These are phyloP conservation scores for Urocitellus parryii DNA, from an alignment of 2,113 vertebrate species.

Conservation along the genomic window DNA sequence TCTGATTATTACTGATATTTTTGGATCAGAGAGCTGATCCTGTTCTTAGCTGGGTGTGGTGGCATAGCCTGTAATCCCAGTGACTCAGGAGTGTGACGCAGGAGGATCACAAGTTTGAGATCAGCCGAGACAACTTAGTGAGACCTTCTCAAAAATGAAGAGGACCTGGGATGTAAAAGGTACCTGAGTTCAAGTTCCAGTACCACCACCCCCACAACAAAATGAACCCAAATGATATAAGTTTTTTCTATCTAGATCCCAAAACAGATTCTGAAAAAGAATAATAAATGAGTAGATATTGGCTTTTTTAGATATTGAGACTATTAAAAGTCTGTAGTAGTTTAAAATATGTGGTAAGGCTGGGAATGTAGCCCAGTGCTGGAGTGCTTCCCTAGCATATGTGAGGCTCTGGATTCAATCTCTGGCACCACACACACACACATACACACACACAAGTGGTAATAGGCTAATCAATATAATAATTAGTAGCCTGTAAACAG, in stretches of 20 bases:
- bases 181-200: too few relatives aligned
- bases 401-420: background rate
- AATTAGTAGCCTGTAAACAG: background rate
- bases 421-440: too few relatives aligned
- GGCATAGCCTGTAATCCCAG: too few relatives aligned
- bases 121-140: too few relatives aligned
- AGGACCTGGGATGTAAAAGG: too few relatives aligned
- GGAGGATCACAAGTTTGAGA: too few relatives aligned
- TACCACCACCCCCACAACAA: too few relatives aligned
- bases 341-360: background rate
- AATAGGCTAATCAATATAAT: background rate
- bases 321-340: background rate
- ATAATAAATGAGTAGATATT: background rate
- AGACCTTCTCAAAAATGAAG: too few relatives aligned
- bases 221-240: background rate
- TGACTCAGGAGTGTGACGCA: too few relatives aligned
- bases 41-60: too few relatives aligned
- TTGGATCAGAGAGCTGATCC: too few relatives aligned
- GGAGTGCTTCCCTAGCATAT: background rate
- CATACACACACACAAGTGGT: too few relatives aligned
- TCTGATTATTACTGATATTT: background rate
- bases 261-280: conserved; percentile 9
- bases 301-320: background rate
- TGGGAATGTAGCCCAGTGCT: background rate
- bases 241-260: background rate